phyloP scores from a whole-genome alignment of 2,797 vertebrate species.

The Eurystomus glaucurus region DNA sequence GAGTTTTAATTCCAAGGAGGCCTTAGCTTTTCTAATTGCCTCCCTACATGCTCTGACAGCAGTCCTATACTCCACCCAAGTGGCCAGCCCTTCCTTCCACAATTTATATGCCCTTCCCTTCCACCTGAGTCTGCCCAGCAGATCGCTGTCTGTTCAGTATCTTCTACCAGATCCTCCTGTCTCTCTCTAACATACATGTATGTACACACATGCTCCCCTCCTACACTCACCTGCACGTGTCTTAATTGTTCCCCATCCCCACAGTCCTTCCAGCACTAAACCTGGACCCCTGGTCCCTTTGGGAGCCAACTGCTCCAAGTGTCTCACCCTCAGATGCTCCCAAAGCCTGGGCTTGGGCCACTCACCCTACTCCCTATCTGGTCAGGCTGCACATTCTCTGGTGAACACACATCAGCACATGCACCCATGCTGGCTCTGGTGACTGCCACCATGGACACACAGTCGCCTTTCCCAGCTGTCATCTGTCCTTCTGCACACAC shows the following conservation, averaged over 20 bases:
- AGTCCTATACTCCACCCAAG: no score
- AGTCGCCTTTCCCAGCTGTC: fast-evolving
- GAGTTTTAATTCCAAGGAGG: no score
- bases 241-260: neutral
- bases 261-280: fast-evolving
- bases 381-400: fast-evolving
- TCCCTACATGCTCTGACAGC: no score
- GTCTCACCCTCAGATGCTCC: neutral
- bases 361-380: fast-evolving
- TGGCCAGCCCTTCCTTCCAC: no score
- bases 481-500: no score
- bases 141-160: neutral
- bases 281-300: neutral
- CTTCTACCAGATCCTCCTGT: neutral
- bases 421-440: fast-evolving
- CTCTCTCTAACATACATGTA: no score
- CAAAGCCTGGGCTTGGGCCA: fast-evolving
- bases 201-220: no score
- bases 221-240: no score
- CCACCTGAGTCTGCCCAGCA: no score
- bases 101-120: no score
- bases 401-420: fast-evolving
- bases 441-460: neutral
- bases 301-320: fast-evolving
- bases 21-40: no score